Evolutionary conservation across 2,888 invertebrate genomes (phyloP).

Genomic region (Diplazon laetatorius): DNA sequence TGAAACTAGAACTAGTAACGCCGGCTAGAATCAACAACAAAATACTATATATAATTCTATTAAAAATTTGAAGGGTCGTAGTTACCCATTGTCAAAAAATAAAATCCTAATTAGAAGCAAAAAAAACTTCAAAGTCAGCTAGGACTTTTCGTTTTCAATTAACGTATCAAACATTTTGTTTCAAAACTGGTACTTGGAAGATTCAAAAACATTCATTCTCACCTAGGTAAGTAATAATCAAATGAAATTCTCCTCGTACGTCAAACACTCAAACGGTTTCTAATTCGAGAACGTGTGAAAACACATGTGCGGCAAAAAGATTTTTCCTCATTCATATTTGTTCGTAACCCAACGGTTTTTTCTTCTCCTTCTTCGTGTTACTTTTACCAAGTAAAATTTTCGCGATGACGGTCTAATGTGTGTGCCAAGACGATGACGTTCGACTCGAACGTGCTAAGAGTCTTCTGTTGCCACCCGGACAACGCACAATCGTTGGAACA

Average conservation of each 20-base stretch:
- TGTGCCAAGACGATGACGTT: conserved; percentile 26
- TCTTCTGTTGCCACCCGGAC: conserved; percentile 10
- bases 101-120: no score
- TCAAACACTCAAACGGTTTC: conserved; percentile 26
- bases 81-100: no score
- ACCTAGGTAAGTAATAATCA: conserved; percentile 7
- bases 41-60: no score
- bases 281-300: conserved; percentile 8
- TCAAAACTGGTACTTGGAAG: no score
- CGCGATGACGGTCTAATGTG: conserved; percentile 51
- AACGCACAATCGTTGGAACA: neutral
- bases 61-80: no score
- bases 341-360: no score
- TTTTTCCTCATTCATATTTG: neutral
- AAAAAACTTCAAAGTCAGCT: no score
- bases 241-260: neutral
- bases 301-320: neutral
- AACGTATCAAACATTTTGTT: no score
- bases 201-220: conserved; percentile 18
- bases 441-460: conserved; percentile 56
- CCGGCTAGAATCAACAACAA: no score
- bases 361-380: neutral
- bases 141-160: no score
- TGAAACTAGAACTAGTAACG: no score
- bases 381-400: conserved; percentile 29